A percentile compares a stretch with the other conserved stretches of the same genome.
These are phyloP conservation scores for Myopa tessellatipennis DNA, from an alignment of 2,888 invertebrate species.

Conservation along the genomic window DNA sequence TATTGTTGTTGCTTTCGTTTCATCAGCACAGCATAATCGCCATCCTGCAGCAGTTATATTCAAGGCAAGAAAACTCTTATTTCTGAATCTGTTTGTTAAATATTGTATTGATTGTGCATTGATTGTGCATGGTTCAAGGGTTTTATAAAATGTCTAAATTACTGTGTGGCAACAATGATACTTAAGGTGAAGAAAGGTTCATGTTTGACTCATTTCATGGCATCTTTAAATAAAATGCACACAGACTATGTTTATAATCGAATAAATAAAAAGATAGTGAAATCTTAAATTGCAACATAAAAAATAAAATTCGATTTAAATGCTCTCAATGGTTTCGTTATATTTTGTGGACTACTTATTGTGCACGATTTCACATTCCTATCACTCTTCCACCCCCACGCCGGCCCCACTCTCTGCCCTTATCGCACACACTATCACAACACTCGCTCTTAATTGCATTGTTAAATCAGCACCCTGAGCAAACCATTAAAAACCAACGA, in stretches of 20 bases:
- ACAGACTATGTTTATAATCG: too few relatives aligned
- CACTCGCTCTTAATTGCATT: slow-evolving; percentile 19
- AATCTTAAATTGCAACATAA: too few relatives aligned
- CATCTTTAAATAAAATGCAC: too few relatives aligned
- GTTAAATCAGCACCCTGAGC: slow-evolving; percentile 14
- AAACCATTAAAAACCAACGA: slow-evolving; percentile 23
- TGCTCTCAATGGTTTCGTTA: neutral
- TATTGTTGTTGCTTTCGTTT: neutral
- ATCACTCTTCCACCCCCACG: neutral
- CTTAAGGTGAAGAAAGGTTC: too few relatives aligned
- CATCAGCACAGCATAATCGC: neutral
- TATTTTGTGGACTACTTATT: neutral
- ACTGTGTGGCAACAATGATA: too few relatives aligned
- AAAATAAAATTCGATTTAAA: neutral
- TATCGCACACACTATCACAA: neutral
- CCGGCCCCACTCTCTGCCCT: neutral
- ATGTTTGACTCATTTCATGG: too few relatives aligned
- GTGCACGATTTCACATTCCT: neutral
- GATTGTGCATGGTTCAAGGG: too few relatives aligned
- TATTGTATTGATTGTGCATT: too few relatives aligned
- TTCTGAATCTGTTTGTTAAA: too few relatives aligned
- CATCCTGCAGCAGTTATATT: neutral
- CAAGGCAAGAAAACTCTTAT: neutral
- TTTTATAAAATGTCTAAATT: too few relatives aligned
- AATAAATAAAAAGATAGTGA: too few relatives aligned